A percentile compares a stretch with the other conserved stretches of the same genome.
These are phyloP conservation scores for Sesamia inferens DNA, from an alignment of 2,888 invertebrate genomes.

Conservation along the genomic window DNA sequence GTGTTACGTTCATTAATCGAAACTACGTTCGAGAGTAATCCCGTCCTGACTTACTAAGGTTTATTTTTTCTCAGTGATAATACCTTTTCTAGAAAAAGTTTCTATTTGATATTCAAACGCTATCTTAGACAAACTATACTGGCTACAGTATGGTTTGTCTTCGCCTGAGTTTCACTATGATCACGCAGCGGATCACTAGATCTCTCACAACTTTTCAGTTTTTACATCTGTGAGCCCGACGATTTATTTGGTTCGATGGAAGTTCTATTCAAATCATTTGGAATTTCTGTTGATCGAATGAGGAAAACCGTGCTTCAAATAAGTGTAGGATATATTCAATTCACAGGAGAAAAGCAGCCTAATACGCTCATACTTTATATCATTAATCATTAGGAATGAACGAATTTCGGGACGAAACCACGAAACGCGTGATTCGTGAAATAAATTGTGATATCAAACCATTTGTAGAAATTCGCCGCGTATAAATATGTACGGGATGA, in stretches of 20 bases:
- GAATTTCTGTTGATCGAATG: slow-evolving; percentile 29
- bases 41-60: slow-evolving; percentile 25
- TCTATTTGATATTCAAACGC: slow-evolving; percentile 48
- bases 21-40: slow-evolving; percentile 42
- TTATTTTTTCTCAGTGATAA: slow-evolving; percentile 21
- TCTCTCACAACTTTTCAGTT: slow-evolving; percentile 50
- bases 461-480: slow-evolving; percentile 71
- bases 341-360: slow-evolving; percentile 17
- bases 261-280: slow-evolving; percentile 48
- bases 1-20: slow-evolving; percentile 55
- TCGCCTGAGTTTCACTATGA: no score
- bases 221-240: slow-evolving; percentile 43
- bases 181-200: neutral
- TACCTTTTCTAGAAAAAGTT: slow-evolving; percentile 33
- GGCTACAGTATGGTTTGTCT: neutral
- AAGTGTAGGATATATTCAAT: slow-evolving; percentile 24
- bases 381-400: slow-evolving; percentile 50
- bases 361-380: slow-evolving; percentile 12
- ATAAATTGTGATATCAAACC: slow-evolving; percentile 72
- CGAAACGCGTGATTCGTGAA: slow-evolving; percentile 54
- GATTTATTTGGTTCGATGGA: slow-evolving; percentile 50
- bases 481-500: slow-evolving; percentile 69
- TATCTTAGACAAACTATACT: slow-evolving; percentile 28
- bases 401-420: slow-evolving; percentile 43
- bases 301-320: slow-evolving; percentile 36